Conservation (phyloP, 2,888 invertebrate genomes). For the Eutolmus rufibarbis region DNA sequence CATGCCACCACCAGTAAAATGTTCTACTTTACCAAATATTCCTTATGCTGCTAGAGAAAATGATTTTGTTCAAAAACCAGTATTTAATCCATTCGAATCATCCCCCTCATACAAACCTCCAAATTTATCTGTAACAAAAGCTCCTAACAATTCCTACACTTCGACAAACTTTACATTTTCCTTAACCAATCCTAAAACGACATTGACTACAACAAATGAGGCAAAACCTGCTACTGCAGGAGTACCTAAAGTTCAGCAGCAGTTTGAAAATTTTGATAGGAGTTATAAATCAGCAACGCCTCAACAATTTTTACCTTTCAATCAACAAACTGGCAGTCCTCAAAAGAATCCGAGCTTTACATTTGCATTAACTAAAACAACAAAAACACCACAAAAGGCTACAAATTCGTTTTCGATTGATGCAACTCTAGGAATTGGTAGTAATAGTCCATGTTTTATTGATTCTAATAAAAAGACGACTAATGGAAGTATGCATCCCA, state of each 20-base stretch:
- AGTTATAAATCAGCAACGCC: background rate
- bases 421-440: conserved; percentile 40
- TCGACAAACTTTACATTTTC: conserved; percentile 49
- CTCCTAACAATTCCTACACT: background rate
- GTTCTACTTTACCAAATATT: background rate
- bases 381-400: conserved; percentile 29
- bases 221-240: background rate
- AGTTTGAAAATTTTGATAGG: background rate
- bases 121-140: background rate
- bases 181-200: conserved; percentile 46
- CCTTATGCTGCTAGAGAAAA: background rate
- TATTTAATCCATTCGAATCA: background rate
- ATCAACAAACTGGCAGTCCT: conserved; percentile 35
- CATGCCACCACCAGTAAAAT: background rate
- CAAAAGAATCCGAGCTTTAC: conserved; percentile 46
- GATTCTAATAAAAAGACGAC: background rate
- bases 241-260: background rate
- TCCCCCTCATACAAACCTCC: background rate
- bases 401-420: conserved; percentile 43
- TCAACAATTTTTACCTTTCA: background rate
- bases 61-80: background rate
- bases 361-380: conserved; percentile 47
- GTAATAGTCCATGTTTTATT: background rate
- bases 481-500: background rate
- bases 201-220: conserved; percentile 16